Evolutionary conservation across 1,140 invertebrate genomes (phyloP).

Genomic region (Sycophaga agraensis): DNA sequence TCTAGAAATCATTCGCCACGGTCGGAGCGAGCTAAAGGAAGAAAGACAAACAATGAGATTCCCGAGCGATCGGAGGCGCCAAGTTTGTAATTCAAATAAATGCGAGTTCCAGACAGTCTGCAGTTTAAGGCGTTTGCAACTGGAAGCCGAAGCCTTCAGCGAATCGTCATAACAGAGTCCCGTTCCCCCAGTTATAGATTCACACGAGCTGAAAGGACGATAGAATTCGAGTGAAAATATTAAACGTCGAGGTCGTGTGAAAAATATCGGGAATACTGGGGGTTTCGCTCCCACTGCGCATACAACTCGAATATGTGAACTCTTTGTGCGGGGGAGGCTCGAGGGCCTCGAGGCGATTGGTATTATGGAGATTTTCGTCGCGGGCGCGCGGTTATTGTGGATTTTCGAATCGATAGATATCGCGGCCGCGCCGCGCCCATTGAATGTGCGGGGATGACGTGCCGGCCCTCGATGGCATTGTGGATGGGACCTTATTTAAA

Average conservation of each 20-base stretch:
- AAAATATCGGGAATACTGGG: too few relatives aligned
- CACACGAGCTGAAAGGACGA: slow-evolving; percentile 13
- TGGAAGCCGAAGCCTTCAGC: neutral
- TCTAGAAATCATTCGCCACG: neutral
- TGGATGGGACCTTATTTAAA: too few relatives aligned
- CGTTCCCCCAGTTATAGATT: slow-evolving; percentile 8
- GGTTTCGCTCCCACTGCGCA: too few relatives aligned
- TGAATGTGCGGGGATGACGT: too few relatives aligned
- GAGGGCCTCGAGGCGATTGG: neutral
- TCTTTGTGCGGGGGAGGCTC: neutral
- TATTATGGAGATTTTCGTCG: slow-evolving; percentile 12
- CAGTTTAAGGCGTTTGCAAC: neutral
- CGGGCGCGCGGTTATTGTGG: neutral
- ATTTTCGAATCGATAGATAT: slow-evolving; percentile 4
- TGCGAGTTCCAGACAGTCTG: neutral
- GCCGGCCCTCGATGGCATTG: too few relatives aligned
- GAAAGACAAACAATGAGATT: neutral
- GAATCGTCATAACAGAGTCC: slow-evolving; percentile 4
- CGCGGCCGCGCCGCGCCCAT: neutral
- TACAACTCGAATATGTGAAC: too few relatives aligned
- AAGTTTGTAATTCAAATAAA: slow-evolving; percentile 18
- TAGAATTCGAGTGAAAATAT: slow-evolving; percentile 19
- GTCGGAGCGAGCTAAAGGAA: neutral
- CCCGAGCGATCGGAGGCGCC: neutral
- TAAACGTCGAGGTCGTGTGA: slow-evolving; percentile 11